phyloP scores from a whole-genome alignment of 1,140 invertebrate species.

The Diabrotica virgifera region DNA sequence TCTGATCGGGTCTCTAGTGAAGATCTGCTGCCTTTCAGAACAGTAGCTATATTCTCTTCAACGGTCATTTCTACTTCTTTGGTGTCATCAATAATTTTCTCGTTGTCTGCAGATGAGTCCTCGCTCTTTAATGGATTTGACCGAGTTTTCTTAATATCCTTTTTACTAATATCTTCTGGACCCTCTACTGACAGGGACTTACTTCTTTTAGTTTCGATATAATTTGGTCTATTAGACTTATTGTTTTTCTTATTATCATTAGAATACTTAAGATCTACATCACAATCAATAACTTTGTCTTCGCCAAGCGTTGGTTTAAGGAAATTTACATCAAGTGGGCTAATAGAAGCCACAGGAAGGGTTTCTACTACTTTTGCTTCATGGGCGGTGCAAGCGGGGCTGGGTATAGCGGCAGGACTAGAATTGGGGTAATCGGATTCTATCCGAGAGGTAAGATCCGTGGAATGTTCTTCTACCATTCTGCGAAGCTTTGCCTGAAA shows the following conservation, averaged over 20 bases:
- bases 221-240: conserved; percentile 29
- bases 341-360: conserved; percentile 9
- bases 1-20: conserved; percentile 36
- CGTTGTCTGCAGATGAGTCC: conserved; percentile 19
- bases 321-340: conserved; percentile 23
- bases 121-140: conserved; percentile 36
- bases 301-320: conserved; percentile 24
- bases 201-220: conserved; percentile 38
- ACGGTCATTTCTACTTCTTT: conserved; percentile 37
- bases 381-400: conserved; percentile 27
- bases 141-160: conserved; percentile 41
- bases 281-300: conserved; percentile 29
- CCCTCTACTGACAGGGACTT: conserved; percentile 39
- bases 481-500: conserved; percentile 44
- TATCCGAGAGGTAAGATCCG: conserved; percentile 42
- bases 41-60: conserved; percentile 35
- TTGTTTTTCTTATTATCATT: conserved; percentile 30
- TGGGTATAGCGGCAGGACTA: conserved; percentile 32
- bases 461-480: conserved; percentile 48
- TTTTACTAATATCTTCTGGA: conserved; percentile 33
- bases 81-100: conserved; percentile 24
- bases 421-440: conserved; percentile 42
- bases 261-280: conserved; percentile 30
- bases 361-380: conserved; percentile 32
- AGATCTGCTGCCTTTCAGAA: conserved; percentile 34